These are phyloP conservation scores for Dasyprocta punctata DNA, from an alignment of 2,113 vertebrate species.

Conservation along the genomic window DNA sequence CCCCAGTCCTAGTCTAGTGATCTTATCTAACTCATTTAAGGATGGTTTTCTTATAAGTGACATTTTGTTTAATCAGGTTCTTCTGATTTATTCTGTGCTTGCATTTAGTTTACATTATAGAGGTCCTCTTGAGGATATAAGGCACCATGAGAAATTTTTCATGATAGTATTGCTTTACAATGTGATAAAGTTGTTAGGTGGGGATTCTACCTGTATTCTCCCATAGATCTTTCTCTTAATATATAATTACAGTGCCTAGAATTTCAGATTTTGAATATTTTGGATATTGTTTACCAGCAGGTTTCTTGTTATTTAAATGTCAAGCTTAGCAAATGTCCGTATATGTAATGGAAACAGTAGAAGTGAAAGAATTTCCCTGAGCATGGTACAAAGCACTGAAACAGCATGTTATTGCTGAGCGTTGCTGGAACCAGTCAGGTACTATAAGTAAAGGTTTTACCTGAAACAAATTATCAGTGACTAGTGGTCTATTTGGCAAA, in stretches of 20 bases:
- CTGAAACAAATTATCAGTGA: slow-evolving; percentile 40
- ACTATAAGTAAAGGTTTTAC: slow-evolving; percentile 48
- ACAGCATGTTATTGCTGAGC: background rate
- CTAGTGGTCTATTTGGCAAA: slow-evolving; percentile 62
- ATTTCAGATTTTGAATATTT: slow-evolving; percentile 11
- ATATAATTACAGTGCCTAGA: background rate
- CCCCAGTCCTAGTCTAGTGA: too few species aligned
- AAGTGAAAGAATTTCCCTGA: background rate
- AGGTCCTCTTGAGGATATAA: background rate
- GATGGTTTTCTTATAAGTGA: background rate
- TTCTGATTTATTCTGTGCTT: background rate
- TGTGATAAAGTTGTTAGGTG: background rate
- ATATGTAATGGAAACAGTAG: background rate
- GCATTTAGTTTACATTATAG: background rate
- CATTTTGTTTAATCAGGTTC: background rate
- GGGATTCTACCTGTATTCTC: background rate
- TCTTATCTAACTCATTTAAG: background rate
- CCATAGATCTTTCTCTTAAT: background rate
- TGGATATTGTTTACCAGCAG: background rate
- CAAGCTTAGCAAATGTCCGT: slow-evolving; percentile 9
- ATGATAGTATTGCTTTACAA: background rate
- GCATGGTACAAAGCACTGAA: background rate
- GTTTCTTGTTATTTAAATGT: slow-evolving; percentile 34
- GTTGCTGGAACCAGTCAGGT: background rate
- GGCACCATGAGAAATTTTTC: background rate